Conservation (phyloP, 1,140 invertebrate genomes). For the Nebria ingens region DNA sequence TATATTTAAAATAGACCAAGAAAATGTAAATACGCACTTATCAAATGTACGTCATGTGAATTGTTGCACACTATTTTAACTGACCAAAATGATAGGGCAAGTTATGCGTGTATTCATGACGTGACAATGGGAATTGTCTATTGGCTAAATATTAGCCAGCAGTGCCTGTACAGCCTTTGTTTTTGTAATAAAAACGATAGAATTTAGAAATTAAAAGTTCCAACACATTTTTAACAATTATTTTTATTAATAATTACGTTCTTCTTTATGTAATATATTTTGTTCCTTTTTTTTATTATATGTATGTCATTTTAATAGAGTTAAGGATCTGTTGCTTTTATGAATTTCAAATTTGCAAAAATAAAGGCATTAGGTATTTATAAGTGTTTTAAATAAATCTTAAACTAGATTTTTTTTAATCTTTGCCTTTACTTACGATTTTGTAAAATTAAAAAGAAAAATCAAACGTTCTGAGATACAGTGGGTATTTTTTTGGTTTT, state of each 20-base stretch:
- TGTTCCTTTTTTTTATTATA: constrained; percentile 1
- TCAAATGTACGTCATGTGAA: no score
- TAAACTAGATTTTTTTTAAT: neutral
- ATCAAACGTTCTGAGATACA: no score
- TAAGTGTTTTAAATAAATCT: constrained; percentile 6
- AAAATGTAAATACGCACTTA: no score
- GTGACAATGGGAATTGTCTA: no score
- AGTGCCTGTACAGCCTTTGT: neutral
- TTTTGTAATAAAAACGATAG: constrained; percentile 7
- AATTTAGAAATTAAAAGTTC: no score
- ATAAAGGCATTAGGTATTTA: constrained; percentile 9
- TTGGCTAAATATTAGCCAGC: no score
- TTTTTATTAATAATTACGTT: neutral
- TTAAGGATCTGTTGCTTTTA: constrained; percentile 5
- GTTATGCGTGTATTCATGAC: no score
- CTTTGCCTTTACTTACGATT: neutral
- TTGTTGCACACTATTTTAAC: no score
- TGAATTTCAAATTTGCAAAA: constrained; percentile 5
- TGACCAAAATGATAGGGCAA: no score
- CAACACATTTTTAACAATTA: no score
- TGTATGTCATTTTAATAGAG: neutral
- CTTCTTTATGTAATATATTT: constrained; percentile 3
- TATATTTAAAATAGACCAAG: no score
- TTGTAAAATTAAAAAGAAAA: no score
- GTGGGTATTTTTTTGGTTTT: neutral